Evolutionary conservation across 2,888 invertebrate species (phyloP), one percentile per base, ranked within the genome.

Genomic region (Lamproptera curius): DNA sequence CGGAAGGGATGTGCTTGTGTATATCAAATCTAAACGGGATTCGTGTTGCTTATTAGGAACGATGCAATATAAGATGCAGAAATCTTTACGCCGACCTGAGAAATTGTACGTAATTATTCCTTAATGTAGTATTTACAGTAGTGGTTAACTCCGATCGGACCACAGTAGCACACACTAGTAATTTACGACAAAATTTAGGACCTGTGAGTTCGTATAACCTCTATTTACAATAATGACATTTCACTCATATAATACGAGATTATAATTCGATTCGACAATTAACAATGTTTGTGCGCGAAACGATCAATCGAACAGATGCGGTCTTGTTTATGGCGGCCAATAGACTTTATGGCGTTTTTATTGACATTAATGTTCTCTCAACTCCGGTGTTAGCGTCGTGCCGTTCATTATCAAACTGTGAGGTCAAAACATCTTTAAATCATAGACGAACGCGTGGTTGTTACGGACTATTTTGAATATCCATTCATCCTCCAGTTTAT

Each of bases 291-390:
- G 76, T 78, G 73, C 72, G 73, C 71, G 67, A 73, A 84, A 79
- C 82, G 69, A 80, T 76, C 76, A 79, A 78, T 77, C 76, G 80
- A 65, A 67, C 86, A 86, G 86, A 82, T 83, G 86, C 68, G 81
- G 82, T 80, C 79, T 77, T 75, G 73, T 81, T 86, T 85, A 86
- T 84, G 84, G 80, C 66, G 70, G 71, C 78, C 84, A 86, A 86
- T 87, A 85, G 84, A 77, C 71, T 84, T 86, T 86, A 87, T 85
- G 73, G 83, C 70, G 79, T 83, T 85, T 87, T 86, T 86, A 87
- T 87, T 87, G 86, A 85, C 84, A 79, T 81, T 85, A 84, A 86
- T 87, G 86, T 83, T 78, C 85, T 77, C 76, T 76, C 77, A 75
- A 82, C 74, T 82, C 76, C 71, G 63, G 59, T 85, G 82, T 83